Percentiles rank a stretch among this genome's conserved stretches.
Evolutionary conservation across 2,113 vertebrate genomes (phyloP).

Genomic region (Sialia sialis): DNA sequence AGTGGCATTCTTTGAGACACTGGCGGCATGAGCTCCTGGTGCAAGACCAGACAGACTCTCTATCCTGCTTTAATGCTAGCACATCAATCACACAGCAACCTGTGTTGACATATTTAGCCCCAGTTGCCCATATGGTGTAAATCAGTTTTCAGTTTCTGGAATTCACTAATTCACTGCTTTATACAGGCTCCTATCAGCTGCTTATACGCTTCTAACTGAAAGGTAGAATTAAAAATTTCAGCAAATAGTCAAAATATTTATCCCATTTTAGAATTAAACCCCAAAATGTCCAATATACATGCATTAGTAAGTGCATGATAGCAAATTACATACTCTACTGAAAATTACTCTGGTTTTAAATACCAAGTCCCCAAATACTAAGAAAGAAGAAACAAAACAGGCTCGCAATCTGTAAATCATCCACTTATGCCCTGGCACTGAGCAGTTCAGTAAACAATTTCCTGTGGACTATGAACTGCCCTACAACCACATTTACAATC

Average conservation of each 20-base stretch:
- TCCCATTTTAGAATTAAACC: background rate
- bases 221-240: background rate
- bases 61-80: conserved; percentile 23
- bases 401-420: conserved; percentile 50
- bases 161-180: background rate
- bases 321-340: background rate
- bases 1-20: conserved; percentile 45
- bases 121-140: conserved; percentile 28
- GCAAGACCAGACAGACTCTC: conserved; percentile 52
- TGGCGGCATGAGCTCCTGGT: conserved; percentile 7
- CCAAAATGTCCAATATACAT: background rate
- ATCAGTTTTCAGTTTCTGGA: conserved; percentile 16
- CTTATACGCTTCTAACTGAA: background rate
- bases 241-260: background rate
- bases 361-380: background rate
- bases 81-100: conserved; percentile 47
- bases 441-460: conserved; percentile 56
- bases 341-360: background rate
- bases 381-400: conserved; percentile 36
- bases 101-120: conserved; percentile 22
- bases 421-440: conserved; percentile 29
- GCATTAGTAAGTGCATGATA: background rate
- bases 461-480: conserved; percentile 44
- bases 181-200: background rate
- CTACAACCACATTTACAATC: conserved; percentile 49